Percentiles rank a stretch among this genome's conserved stretches.
These are phyloP conservation scores for Corvus moneduloides DNA, from an alignment of 2,113 vertebrate species.

Conservation along the genomic window DNA sequence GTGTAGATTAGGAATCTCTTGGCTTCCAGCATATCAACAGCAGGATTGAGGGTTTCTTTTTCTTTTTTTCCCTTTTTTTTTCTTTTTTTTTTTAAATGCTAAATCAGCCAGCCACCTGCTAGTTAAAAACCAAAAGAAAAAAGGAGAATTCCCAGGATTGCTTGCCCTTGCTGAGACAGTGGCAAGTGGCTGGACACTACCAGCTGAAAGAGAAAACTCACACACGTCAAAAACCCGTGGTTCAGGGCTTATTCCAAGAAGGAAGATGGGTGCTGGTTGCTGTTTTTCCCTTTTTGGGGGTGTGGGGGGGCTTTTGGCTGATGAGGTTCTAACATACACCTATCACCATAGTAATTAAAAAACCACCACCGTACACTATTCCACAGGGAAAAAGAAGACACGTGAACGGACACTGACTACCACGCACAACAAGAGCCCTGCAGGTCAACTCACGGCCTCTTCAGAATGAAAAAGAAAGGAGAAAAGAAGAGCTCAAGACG, in stretches of 20 bases:
- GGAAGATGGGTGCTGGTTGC: slow-evolving; percentile 15
- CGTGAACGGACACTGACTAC: slow-evolving; percentile 18
- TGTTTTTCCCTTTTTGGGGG: background rate
- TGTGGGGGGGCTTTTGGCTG: slow-evolving; percentile 7
- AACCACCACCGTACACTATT: slow-evolving; percentile 60
- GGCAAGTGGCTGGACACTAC: background rate
- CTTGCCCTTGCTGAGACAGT: background rate
- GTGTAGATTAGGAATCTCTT: slow-evolving; percentile 5
- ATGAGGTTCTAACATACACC: slow-evolving; percentile 65
- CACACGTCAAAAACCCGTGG: background rate
- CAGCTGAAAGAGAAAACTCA: background rate
- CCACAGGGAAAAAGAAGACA: slow-evolving; percentile 61
- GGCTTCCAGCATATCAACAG: slow-evolving; percentile 33
- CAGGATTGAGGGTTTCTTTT: background rate
- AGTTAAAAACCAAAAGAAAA: background rate
- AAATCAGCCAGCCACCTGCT: background rate
- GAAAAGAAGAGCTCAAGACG: background rate
- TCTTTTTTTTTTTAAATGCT: background rate
- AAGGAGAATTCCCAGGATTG: background rate
- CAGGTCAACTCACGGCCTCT: slow-evolving; percentile 28
- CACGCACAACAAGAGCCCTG: slow-evolving; percentile 40
- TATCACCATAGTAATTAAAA: slow-evolving; percentile 71
- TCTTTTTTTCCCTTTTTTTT: no score
- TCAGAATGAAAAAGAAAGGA: background rate
- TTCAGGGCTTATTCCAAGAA: background rate